Evolutionary conservation across 2,888 invertebrate species (phyloP).

Genomic region (Tuberolachnus salignus): DNA sequence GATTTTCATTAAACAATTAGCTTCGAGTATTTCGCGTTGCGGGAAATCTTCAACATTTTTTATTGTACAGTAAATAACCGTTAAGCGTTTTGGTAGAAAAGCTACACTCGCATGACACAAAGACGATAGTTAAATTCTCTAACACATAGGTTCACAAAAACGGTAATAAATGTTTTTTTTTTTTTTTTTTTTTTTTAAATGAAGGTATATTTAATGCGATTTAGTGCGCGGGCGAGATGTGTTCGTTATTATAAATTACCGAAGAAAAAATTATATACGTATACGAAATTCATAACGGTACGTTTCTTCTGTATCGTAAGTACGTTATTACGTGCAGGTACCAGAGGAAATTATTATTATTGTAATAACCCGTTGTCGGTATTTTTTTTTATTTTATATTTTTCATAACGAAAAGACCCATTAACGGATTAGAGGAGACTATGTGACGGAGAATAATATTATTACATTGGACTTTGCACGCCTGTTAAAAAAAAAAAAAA

Average conservation of each 20-base stretch:
- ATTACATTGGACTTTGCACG: not conserved
- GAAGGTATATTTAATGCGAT: slow-evolving; percentile 12
- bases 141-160: too few relatives aligned
- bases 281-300: slow-evolving; percentile 46
- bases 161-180: too few relatives aligned
- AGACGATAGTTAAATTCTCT: too few relatives aligned
- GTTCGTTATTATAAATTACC: not conserved
- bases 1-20: too few relatives aligned
- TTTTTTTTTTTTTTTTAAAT: too few relatives aligned
- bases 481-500: slow-evolving; percentile 20
- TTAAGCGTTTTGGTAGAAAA: too few relatives aligned
- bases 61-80: too few relatives aligned
- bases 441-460: not conserved
- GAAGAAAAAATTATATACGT: slow-evolving; percentile 30
- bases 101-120: too few relatives aligned
- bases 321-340: too few relatives aligned
- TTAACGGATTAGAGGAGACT: slow-evolving; percentile 41
- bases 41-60: too few relatives aligned
- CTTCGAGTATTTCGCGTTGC: too few relatives aligned
- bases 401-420: slow-evolving; percentile 25
- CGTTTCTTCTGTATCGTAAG: too few relatives aligned
- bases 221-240: slow-evolving; percentile 6
- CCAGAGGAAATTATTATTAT: slow-evolving; percentile 7
- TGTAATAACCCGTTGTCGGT: slow-evolving; percentile 37
- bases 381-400: slow-evolving; percentile 4